These are phyloP conservation scores for Brachionus rotundiformis DNA, from an alignment of 1,140 invertebrate genomes.

Conservation along the genomic window DNA sequence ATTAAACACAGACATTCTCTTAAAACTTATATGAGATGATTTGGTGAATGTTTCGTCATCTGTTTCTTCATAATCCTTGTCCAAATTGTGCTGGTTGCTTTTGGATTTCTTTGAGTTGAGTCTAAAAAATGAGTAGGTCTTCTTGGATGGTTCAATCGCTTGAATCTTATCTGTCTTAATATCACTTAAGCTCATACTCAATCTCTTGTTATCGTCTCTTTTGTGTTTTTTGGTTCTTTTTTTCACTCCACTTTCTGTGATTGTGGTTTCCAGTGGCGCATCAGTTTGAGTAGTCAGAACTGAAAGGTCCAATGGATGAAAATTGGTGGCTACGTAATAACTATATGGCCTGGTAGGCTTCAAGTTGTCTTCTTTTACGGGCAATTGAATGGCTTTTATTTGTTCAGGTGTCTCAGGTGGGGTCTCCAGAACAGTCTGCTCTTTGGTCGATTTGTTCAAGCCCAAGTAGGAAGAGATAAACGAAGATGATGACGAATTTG, in stretches of 20 bases:
- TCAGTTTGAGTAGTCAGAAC: background rate
- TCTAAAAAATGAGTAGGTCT: conserved; percentile 17
- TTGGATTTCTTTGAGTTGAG: conserved; percentile 37
- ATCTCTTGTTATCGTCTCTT: conserved; percentile 3
- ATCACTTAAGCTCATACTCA: conserved; percentile 40
- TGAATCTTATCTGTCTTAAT: background rate
- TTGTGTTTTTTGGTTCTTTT: background rate
- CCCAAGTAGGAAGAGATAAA: conserved; percentile 15
- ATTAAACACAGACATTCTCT: background rate
- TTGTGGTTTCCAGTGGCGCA: background rate
- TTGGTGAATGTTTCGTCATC: conserved; percentile 10
- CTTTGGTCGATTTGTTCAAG: background rate
- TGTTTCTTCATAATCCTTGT: background rate
- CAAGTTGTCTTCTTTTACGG: background rate
- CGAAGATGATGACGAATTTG: background rate
- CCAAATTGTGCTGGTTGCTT: conserved; percentile 29
- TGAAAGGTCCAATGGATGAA: conserved; percentile 42
- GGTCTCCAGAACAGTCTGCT: background rate
- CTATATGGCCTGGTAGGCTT: conserved; percentile 22
- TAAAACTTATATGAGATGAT: background rate
- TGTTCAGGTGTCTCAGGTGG: conserved; percentile 36
- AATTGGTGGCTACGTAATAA: conserved; percentile 47
- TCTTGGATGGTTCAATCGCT: background rate
- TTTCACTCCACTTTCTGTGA: background rate
- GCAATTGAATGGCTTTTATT: background rate